phyloP scores from a whole-genome alignment of 2,888 invertebrate species.

The Hydrotaea cyrtoneurina region DNA sequence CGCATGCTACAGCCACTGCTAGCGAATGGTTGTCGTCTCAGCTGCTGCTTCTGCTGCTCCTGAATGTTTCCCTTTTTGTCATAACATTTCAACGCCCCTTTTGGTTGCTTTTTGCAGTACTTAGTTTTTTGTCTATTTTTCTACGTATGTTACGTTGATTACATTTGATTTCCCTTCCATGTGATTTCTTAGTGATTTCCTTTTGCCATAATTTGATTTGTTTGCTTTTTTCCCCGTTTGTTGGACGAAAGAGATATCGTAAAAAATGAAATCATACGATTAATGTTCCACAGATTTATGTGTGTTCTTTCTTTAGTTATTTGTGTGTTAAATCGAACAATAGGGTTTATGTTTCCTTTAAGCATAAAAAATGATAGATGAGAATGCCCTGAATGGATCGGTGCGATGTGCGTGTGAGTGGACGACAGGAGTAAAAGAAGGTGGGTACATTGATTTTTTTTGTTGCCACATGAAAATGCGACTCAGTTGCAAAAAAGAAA shows the following conservation, averaged over 20 bases:
- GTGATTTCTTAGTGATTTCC: slow-evolving; percentile 67
- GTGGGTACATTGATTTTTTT: too few species aligned
- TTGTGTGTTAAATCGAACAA: slow-evolving; percentile 65
- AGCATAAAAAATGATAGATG: slow-evolving; percentile 39
- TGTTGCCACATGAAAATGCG: too few species aligned
- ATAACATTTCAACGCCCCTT: slow-evolving; percentile 66
- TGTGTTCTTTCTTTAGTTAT: slow-evolving; percentile 39
- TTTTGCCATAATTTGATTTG: slow-evolving; percentile 66
- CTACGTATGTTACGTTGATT: slow-evolving; percentile 13
- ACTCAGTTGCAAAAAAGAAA: too few species aligned
- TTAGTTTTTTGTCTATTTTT: slow-evolving; percentile 39
- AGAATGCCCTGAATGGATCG: not conserved
- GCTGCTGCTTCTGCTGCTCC: slow-evolving; percentile 56
- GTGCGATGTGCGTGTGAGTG: too few species aligned
- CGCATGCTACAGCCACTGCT: slow-evolving; percentile 8
- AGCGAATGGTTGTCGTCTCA: not conserved
- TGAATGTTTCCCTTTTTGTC: slow-evolving; percentile 51
- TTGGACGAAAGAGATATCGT: slow-evolving; percentile 41
- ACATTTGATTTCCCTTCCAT: slow-evolving; percentile 53
- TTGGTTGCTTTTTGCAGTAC: slow-evolving; percentile 57
- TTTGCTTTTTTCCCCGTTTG: slow-evolving; percentile 13
- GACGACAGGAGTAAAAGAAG: too few species aligned
- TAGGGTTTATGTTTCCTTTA: slow-evolving; percentile 65
- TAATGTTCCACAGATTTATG: slow-evolving; percentile 64
- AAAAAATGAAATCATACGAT: slow-evolving; percentile 60